phyloP scores from a whole-genome alignment of 2,113 vertebrate species.

The Takifugu flavidus region DNA sequence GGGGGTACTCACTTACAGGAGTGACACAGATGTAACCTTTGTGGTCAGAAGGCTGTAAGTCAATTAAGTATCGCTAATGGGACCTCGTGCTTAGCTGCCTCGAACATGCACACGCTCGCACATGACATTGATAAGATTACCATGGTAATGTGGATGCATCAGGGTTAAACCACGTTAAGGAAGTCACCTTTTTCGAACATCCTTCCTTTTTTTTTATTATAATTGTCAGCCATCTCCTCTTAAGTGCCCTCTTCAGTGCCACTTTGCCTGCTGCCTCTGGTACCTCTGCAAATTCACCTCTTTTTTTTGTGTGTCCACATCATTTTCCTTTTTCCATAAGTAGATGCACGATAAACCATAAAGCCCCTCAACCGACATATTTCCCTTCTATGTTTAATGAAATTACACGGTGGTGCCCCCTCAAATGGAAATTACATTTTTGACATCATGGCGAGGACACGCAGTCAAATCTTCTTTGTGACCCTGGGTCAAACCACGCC shows the following conservation, averaged over 20 bases:
- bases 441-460: no score
- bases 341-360: conserved; percentile 42
- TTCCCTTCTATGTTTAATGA: conserved; percentile 4
- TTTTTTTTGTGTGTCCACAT: conserved; percentile 24
- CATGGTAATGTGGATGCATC: conserved; percentile 62
- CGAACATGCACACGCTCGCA: conserved; percentile 21
- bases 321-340: conserved; percentile 19
- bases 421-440: no score
- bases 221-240: conserved; percentile 22
- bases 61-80: conserved; percentile 67
- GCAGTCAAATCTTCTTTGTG: no score
- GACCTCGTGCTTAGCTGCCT: conserved; percentile 43
- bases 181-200: conserved; percentile 42
- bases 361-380: conserved; percentile 40
- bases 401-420: background rate
- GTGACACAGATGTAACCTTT: conserved; percentile 70
- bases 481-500: no score
- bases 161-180: conserved; percentile 50
- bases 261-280: conserved; percentile 17
- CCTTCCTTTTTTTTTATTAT: conserved; percentile 6
- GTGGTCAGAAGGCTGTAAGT: conserved; percentile 63
- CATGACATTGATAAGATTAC: conserved; percentile 58
- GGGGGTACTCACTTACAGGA: conserved; percentile 48
- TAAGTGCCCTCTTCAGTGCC: conserved; percentile 19
- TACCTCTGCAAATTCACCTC: conserved; percentile 28